Evolutionary conservation across 2,113 vertebrate genomes (phyloP).

Genomic region (Girardinichthys multiradiatus): DNA sequence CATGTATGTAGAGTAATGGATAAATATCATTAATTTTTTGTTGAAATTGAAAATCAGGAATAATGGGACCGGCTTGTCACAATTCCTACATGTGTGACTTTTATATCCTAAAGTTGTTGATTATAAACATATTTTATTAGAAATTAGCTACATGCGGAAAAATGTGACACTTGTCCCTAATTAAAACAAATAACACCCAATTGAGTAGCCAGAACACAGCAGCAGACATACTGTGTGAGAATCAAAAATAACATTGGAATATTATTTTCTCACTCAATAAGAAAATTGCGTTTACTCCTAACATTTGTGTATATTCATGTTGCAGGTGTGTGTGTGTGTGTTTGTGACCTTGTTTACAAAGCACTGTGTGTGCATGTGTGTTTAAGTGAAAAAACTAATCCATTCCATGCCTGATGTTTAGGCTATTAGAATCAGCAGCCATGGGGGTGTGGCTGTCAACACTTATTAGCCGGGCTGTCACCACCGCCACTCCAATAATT

Average conservation of each 20-base stretch:
- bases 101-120: neutral
- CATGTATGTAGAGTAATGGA: no score
- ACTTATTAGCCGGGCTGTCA: conserved; percentile 74
- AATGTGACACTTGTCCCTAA: conserved; percentile 18
- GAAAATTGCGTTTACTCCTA: neutral
- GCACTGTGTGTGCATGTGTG: neutral
- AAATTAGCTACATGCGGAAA: neutral
- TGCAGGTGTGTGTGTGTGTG: conserved; percentile 2
- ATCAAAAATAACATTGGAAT: conserved; percentile 15
- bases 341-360: neutral
- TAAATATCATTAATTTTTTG: no score
- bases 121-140: neutral
- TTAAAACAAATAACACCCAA: neutral
- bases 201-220: neutral
- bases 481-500: conserved; percentile 67
- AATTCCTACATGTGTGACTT: neutral
- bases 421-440: conserved; percentile 72
- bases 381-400: conserved; percentile 28
- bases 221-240: neutral
- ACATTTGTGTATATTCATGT: conserved; percentile 8
- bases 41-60: neutral
- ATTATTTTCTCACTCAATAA: neutral
- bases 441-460: conserved; percentile 73
- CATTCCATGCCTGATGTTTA: conserved; percentile 63
- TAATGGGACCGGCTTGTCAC: neutral